phyloP scores from a whole-genome alignment of 2,113 vertebrate genomes.

The Isurus oxyrinchus region DNA sequence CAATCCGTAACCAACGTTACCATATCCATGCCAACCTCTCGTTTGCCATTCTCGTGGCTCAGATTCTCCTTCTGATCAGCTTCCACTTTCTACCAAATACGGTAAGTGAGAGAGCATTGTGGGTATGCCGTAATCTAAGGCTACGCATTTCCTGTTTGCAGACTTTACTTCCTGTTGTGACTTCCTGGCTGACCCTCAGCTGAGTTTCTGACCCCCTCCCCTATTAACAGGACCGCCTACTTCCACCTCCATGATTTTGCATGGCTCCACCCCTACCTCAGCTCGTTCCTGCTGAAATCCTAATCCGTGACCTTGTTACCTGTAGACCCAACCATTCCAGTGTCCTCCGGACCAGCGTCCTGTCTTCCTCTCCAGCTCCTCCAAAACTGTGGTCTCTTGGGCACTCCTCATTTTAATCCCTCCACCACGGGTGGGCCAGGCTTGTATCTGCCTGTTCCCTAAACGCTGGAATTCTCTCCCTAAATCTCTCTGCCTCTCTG shows the following conservation, averaged over 20 bases:
- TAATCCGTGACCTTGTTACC: neutral
- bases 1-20: slow-evolving; percentile 88
- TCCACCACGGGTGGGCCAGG: too few relatives aligned
- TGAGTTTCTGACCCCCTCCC: neutral
- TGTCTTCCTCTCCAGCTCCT: too few relatives aligned
- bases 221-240: neutral
- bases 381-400: too few relatives aligned
- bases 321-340: neutral
- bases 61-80: slow-evolving; percentile 83
- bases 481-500: neutral
- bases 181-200: neutral
- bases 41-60: slow-evolving; percentile 81
- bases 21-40: slow-evolving; percentile 94
- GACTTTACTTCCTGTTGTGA: neutral
- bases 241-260: neutral
- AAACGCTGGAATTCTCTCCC: neutral
- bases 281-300: neutral
- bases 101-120: slow-evolving; percentile 48
- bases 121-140: neutral
- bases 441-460: too few relatives aligned
- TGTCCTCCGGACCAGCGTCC: neutral
- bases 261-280: neutral
- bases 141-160: neutral
- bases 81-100: slow-evolving; percentile 72
- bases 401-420: too few relatives aligned